Base-by-base conservation (phyloP, 2,888 invertebrate species). In the Cristatella mucedo region DNA sequence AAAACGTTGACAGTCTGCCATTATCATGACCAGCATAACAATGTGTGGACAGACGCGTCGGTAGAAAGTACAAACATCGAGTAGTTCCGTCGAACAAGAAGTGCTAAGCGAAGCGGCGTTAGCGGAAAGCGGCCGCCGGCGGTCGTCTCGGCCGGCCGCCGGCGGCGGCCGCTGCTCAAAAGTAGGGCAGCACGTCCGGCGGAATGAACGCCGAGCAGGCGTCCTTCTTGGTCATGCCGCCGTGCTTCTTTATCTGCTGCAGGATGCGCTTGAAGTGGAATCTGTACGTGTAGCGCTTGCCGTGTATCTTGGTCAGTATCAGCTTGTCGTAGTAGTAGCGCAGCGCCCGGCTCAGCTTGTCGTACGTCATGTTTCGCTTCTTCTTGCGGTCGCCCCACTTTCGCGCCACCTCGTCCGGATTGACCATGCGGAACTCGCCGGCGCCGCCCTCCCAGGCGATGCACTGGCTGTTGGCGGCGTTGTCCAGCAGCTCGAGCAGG, bases 351-450 rank as follows among this genome's bases (percentile, higher is more conserved):
- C 56, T 56, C 32, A 58, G 47, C 36, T 59, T 59, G 45, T 60
- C 60, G 39, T 60, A 60, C 42, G 57, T 60, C 60, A 60, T 60
- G 42, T 53, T 57, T 13, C 57, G 58, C 46, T 57, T 59, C 44
- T 57, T 57, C 40, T 50, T 49, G 31, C 45, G 44, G n/a, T 61
- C 38, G n/a, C 29, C 29, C 38, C 29, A 29, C 20, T 32, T 29
- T 6, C 36, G n/a, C 4, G 36, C 36, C 7, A 72, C 81, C 72
- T 86, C 85, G 68, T 86, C 86, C 0, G 86, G 86, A 61, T 86
- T 85, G 43, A 85, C 81, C 30, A 86, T 72, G 59, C 86, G 86
- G 63, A 86, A 86, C 64, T 86, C 86, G 71, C 85, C 78, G 22
- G n/a, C 22, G 11, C 84, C 70, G 1, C 85, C 85, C 0, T 85